These are phyloP conservation scores for Cyrtorhinus lividipennis DNA, from an alignment of 1,140 invertebrate species.

Conservation along the genomic window DNA sequence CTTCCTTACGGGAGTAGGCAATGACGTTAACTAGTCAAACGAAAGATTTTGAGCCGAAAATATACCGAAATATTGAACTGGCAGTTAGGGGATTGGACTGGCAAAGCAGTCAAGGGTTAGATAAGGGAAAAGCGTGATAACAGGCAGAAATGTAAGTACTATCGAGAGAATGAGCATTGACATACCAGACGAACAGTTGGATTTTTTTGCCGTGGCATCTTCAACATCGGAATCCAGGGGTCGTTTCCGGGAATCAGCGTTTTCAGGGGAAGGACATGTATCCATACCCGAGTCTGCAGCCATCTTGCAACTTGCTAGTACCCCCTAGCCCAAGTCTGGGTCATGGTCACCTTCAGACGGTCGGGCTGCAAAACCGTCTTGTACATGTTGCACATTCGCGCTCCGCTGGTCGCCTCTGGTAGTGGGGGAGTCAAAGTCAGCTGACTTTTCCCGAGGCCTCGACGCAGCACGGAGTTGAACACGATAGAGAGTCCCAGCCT, in stretches of 20 bases:
- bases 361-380: neutral
- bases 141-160: neutral
- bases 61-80: too few relatives aligned
- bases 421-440: too few relatives aligned
- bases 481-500: too few relatives aligned
- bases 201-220: slow-evolving; percentile 73
- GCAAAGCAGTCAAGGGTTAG: neutral
- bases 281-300: slow-evolving; percentile 67
- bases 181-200: slow-evolving; percentile 71
- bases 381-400: slow-evolving; percentile 5
- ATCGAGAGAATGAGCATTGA: neutral
- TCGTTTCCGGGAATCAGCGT: slow-evolving; percentile 67
- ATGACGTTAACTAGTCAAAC: too few relatives aligned
- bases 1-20: too few relatives aligned
- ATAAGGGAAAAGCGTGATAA: neutral
- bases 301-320: slow-evolving; percentile 33
- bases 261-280: slow-evolving; percentile 65
- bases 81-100: too few relatives aligned
- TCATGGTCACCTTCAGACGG: slow-evolving; percentile 1
- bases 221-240: slow-evolving; percentile 71
- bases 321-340: neutral
- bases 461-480: too few relatives aligned
- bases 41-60: too few relatives aligned
- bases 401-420: too few relatives aligned
- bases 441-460: too few relatives aligned